Conservation (phyloP, 1,140 invertebrate species). For the Cotesia vestalis region DNA sequence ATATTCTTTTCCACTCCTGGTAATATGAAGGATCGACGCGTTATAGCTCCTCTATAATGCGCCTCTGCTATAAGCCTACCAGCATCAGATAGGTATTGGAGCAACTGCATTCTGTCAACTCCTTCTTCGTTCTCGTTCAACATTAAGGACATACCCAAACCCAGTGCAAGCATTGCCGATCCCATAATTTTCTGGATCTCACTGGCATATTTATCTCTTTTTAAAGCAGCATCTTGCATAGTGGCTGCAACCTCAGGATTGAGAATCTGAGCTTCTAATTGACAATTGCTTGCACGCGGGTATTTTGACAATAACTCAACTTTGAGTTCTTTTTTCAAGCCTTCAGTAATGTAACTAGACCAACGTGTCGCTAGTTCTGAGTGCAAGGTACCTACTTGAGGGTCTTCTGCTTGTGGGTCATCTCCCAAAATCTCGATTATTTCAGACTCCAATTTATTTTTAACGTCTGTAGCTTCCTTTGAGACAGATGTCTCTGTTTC, state of each 20-base stretch:
- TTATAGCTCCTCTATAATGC: conserved; percentile 23
- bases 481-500: no score
- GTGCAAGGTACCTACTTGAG: not conserved
- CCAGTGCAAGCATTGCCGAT: conserved; percentile 6
- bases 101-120: not conserved
- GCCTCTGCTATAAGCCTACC: conserved; percentile 32
- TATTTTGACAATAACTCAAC: not conserved
- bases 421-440: not conserved
- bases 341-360: not conserved
- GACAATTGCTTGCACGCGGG: not conserved
- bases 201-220: conserved; percentile 7
- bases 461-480: no score
- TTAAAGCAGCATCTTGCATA: not conserved
- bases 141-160: conserved; percentile 11
- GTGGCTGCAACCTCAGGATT: not conserved
- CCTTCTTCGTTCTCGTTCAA: not conserved
- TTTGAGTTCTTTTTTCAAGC: conserved; percentile 4
- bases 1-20: conserved; percentile 34
- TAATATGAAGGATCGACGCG: conserved; percentile 38
- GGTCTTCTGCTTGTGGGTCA: not conserved
- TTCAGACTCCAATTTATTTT: not conserved
- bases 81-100: conserved; percentile 23
- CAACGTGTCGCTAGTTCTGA: conserved; percentile 9
- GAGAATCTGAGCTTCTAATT: not conserved
- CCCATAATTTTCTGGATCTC: conserved; percentile 9